Base-by-base conservation (phyloP, 2,888 invertebrate species). In the Stictocephala bisonia region DNA sequence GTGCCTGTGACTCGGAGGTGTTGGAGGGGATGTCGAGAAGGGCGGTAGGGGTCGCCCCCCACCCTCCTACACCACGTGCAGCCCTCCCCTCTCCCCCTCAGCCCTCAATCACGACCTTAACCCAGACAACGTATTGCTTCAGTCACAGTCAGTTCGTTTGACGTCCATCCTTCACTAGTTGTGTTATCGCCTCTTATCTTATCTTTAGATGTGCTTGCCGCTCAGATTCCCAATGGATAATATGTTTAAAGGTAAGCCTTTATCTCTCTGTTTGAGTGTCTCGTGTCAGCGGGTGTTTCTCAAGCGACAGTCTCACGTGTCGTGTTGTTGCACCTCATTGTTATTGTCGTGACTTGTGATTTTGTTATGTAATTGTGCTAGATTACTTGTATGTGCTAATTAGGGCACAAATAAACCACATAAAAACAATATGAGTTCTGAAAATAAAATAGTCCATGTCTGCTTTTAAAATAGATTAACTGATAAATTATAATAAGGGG, bases 71-170 rank as follows among this genome's bases (percentile, higher is more conserved):
- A 51, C 51, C 68, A 71, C 73, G 73, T 51, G 66, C 53, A 44
- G 27, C 67, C 75, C 67, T 29, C 70, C 48, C 66, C 29, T 71
- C 67, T 58, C 70, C 51, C 26, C 15, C 7, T 60, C 64, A 20
- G 35, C 50, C 31, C n/a, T 66, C 35, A 71, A 67, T 68, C 51
- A 51, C 53, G 31, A 31, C 40, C 35, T 53, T 71, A 51, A 31
- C 58, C 70, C 70, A 56, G 70, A 71, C 70, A 58, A 71, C 70
- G 70, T 56, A 71, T 71, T 44, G 70, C 70, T 22, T 58, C 70
- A 71, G 70, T 71, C n/a, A n/a, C n/a, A n/a, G n/a, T n/a, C n/a
- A n/a, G n/a, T n/a, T n/a, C n/a, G n/a, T n/a, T n/a, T 71, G 58
- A 44, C 40, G 70, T 40, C 70, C 44, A 58, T 71, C 70, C 70